Base-by-base conservation (phyloP, 2,113 vertebrate genomes). In the Synchiropus splendidus region DNA sequence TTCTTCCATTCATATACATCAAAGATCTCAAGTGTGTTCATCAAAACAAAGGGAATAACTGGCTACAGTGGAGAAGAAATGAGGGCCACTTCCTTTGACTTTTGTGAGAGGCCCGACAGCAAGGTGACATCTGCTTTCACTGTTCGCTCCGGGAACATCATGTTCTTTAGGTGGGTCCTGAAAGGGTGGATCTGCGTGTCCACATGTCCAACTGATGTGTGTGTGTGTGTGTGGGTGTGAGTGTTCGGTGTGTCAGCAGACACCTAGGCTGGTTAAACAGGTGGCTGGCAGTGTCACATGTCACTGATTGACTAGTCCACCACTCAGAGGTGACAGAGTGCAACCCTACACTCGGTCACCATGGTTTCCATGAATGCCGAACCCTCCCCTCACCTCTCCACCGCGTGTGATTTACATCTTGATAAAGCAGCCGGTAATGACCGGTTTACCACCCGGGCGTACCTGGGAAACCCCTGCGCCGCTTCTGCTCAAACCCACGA, bases 241-340 rank as follows among this genome's bases (percentile, higher is more conserved):
- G n/a, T n/a, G n/a, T 49, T 34, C n/a, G 12, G 39, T 50, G 44
- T 49, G 51, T 48, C 41, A 44, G 61, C 31, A 59, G 58, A 72
- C 63, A 70, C 63, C 53, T 61, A 42, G 42, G 30, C n/a, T 12
- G 42, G 50, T 43, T 30, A 15, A 65, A 72, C 76, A 79, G 76
- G 73, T 81, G 74, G 71, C 58, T 6, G 30, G 42, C 51, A 57
- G 77, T 78, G 61, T 81, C 64, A 58, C 51, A 65, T 76, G 64
- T 71, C 74, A 74, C 55, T 53, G 61, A 78, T 65, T 72, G 68
- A 77, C 71, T 67, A 61, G 31, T 53, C 61, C 60, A 54, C 31
- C 38, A 35, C 60, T 58, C 21, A 65, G 46, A 79, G 68, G 68
- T 75, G 66, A 70, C 39, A 57, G 54, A 60, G 72, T 71, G 62